phyloP scores from a whole-genome alignment of 1,140 invertebrate genomes.

The Cylas formicarius region DNA sequence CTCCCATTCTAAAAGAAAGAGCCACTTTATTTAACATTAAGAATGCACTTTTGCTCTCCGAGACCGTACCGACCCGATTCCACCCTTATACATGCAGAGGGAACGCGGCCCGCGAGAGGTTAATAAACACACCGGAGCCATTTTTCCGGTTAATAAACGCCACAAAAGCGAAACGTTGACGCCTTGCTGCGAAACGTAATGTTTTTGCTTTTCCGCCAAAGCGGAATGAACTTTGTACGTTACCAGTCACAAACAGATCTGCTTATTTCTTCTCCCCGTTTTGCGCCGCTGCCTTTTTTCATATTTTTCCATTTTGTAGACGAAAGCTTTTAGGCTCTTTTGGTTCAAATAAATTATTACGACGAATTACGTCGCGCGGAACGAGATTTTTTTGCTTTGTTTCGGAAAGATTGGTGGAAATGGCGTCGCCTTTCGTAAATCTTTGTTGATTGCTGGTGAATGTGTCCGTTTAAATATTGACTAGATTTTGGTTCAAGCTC shows the following conservation, averaged over 20 bases:
- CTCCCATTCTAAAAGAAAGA: no score
- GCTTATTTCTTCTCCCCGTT: conserved; percentile 13
- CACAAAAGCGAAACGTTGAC: conserved; percentile 20
- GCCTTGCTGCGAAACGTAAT: conserved; percentile 17
- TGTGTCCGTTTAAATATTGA: no score
- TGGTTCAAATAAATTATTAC: no score
- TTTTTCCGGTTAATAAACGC: conserved; percentile 23
- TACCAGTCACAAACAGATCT: conserved; percentile 20
- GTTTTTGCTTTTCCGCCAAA: conserved; percentile 20
- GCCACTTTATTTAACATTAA: conserved; percentile 16
- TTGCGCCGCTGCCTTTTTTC: conserved; percentile 13
- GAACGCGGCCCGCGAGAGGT: conserved; percentile 16
- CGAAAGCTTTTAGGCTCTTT: no score
- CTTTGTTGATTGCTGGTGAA: no score
- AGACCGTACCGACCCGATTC: conserved; percentile 7
- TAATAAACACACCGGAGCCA: conserved; percentile 20
- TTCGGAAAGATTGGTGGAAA: no score
- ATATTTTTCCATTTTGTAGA: conserved; percentile 18
- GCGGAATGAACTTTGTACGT: conserved; percentile 19
- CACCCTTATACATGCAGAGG: conserved; percentile 12
- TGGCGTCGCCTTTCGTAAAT: no score
- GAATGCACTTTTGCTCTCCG: conserved; percentile 20
- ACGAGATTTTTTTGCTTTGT: no score
- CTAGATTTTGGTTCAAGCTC: no score
- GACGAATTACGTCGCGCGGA: no score